These are phyloP conservation scores for Rhyzopertha dominica DNA, from an alignment of 1,140 invertebrate genomes.

Conservation along the genomic window DNA sequence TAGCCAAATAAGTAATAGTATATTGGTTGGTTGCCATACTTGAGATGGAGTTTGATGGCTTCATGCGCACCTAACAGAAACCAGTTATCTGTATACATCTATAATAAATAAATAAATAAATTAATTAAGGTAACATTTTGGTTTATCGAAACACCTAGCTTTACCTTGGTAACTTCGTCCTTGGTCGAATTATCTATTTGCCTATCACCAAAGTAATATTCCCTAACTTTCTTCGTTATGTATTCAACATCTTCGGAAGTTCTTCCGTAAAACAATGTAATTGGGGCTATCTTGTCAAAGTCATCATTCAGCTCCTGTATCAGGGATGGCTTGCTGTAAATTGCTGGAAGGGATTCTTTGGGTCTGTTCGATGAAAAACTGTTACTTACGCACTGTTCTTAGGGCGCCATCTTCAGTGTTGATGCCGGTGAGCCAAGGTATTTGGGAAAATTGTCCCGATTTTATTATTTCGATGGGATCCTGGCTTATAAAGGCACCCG, in stretches of 20 bases:
- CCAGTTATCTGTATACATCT: slow-evolving; percentile 68
- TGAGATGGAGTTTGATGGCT: slow-evolving; percentile 51
- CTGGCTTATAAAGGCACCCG: slow-evolving; percentile 61
- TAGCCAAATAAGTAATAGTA: slow-evolving; percentile 65
- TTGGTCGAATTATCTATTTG: slow-evolving; percentile 49
- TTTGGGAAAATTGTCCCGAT: slow-evolving; percentile 48
- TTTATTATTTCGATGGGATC: slow-evolving; percentile 50
- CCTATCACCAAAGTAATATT: slow-evolving; percentile 55
- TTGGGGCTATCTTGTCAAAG: slow-evolving; percentile 54
- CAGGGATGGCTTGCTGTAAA: slow-evolving; percentile 32
- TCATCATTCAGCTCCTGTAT: slow-evolving; percentile 53
- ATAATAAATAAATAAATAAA: slow-evolving; percentile 24
- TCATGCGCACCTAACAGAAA: slow-evolving; percentile 57
- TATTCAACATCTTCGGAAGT: slow-evolving; percentile 45
- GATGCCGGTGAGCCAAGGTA: slow-evolving; percentile 64
- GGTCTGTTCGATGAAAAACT: slow-evolving; percentile 22
- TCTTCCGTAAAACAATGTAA: slow-evolving; percentile 58
- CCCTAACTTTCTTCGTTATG: slow-evolving; percentile 52
- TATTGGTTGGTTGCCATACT: slow-evolving; percentile 47
- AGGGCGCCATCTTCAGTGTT: slow-evolving; percentile 64
- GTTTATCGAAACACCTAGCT: slow-evolving; percentile 22
- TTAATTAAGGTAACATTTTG: slow-evolving; percentile 6
- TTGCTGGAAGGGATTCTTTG: slow-evolving; percentile 11
- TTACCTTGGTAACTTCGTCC: slow-evolving; percentile 52
- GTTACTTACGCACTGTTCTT: slow-evolving; percentile 53